Evolutionary conservation across 2,113 vertebrate species (phyloP).

Genomic region (Ictalurus furcatus): DNA sequence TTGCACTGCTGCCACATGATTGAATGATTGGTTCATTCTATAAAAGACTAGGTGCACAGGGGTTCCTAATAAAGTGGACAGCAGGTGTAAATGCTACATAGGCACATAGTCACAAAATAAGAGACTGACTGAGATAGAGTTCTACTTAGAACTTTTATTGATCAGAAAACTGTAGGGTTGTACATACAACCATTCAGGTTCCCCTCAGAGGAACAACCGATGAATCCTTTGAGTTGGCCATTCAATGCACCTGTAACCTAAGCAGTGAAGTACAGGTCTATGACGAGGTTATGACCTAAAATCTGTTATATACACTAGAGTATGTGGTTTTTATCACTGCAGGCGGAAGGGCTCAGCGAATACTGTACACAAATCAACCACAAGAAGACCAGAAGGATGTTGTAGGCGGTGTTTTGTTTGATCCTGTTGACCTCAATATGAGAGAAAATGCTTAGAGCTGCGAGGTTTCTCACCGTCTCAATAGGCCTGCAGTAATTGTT

Average conservation of each 20-base stretch:
- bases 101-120: background rate
- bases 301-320: background rate
- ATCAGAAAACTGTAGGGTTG: background rate
- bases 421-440: constrained; percentile 30
- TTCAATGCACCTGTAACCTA: background rate
- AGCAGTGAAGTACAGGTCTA: background rate
- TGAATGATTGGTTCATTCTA: background rate
- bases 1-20: background rate
- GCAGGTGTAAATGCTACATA: background rate
- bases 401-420: background rate
- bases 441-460: background rate
- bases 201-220: background rate
- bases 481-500: constrained; percentile 3
- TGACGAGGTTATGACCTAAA: background rate
- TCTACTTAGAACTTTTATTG: background rate
- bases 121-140: background rate
- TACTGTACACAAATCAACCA: constrained; percentile 13
- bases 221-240: background rate
- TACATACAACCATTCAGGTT: background rate
- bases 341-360: background rate
- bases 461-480: background rate
- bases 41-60: background rate
- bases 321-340: constrained; percentile 20
- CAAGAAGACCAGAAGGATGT: constrained; percentile 31
- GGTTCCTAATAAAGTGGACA: background rate